Evolutionary conservation across 2,888 invertebrate genomes (phyloP).

Genomic region (Alentia gelatinosa): DNA sequence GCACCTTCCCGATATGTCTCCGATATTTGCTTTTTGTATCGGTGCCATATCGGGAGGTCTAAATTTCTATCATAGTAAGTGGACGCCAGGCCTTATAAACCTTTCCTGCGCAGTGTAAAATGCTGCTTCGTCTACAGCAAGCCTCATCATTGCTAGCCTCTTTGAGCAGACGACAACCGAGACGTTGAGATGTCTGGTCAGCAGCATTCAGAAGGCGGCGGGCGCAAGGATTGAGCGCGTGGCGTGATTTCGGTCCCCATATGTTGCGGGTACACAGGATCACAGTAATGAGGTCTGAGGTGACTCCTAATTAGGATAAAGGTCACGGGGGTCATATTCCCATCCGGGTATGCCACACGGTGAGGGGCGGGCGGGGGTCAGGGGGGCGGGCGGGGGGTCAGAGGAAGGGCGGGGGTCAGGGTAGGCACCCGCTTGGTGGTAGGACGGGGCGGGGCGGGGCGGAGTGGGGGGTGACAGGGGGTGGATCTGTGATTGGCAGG

Average conservation of each 20-base stretch:
- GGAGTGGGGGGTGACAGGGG: not conserved
- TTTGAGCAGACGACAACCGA: too few relatives aligned
- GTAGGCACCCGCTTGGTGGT: not conserved
- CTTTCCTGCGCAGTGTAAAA: too few relatives aligned
- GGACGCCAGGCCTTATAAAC: too few relatives aligned
- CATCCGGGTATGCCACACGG: not conserved
- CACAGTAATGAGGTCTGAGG: slow-evolving; percentile 1
- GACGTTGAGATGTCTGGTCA: too few relatives aligned
- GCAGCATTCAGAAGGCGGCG: too few relatives aligned
- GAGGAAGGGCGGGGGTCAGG: not conserved
- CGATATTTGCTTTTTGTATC: too few relatives aligned
- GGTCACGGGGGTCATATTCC: not conserved
- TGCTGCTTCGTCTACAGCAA: too few relatives aligned
- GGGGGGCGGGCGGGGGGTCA: not conserved
- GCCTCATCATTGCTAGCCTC: too few relatives aligned
- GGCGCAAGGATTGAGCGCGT: too few relatives aligned
- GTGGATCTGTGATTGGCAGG: slow-evolving; percentile 7
- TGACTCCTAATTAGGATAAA: not conserved
- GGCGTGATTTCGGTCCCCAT: not conserved
- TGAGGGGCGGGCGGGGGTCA: not conserved
- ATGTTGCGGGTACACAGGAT: not conserved
- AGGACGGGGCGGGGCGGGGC: not conserved
- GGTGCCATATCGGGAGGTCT: too few relatives aligned
- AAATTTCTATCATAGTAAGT: too few relatives aligned
- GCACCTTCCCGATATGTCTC: too few relatives aligned